A percentile compares a stretch with the other conserved stretches of the same genome.
Evolutionary conservation across 2,113 vertebrate genomes (phyloP).

Genomic region (Dendrocopos noguchii): DNA sequence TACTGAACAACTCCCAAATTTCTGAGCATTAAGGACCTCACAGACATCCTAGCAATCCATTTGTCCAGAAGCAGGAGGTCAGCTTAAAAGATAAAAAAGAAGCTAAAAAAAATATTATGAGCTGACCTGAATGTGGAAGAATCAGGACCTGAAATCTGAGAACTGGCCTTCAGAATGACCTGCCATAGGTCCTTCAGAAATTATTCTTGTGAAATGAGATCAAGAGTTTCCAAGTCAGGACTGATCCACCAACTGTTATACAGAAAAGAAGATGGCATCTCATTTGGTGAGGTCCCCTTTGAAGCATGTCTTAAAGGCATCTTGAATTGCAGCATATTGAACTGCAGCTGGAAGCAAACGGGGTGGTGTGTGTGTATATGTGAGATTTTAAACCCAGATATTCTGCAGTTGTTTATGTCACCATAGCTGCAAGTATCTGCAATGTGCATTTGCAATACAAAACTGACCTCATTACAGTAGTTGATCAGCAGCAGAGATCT

Average conservation of each 20-base stretch:
- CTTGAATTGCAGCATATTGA: not conserved
- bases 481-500: not conserved
- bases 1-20: not conserved
- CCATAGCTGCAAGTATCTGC: not conserved
- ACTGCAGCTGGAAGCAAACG: not conserved
- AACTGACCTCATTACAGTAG: not conserved
- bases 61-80: slow-evolving; percentile 13
- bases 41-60: not conserved
- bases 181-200: not conserved
- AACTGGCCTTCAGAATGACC: slow-evolving; percentile 6
- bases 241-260: not conserved
- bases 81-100: not conserved
- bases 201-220: slow-evolving; percentile 23
- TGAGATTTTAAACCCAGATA: not conserved
- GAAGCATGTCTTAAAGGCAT: not conserved
- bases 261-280: not conserved
- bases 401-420: not conserved
- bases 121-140: not conserved
- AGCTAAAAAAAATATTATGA: not conserved
- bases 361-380: too few relatives aligned
- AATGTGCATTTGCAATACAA: not conserved
- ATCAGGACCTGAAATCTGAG: slow-evolving; percentile 1
- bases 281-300: not conserved
- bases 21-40: not conserved
- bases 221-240: slow-evolving; percentile 9